Conservation (phyloP, 2,113 vertebrate species). For the Lasiurus cinereus region DNA sequence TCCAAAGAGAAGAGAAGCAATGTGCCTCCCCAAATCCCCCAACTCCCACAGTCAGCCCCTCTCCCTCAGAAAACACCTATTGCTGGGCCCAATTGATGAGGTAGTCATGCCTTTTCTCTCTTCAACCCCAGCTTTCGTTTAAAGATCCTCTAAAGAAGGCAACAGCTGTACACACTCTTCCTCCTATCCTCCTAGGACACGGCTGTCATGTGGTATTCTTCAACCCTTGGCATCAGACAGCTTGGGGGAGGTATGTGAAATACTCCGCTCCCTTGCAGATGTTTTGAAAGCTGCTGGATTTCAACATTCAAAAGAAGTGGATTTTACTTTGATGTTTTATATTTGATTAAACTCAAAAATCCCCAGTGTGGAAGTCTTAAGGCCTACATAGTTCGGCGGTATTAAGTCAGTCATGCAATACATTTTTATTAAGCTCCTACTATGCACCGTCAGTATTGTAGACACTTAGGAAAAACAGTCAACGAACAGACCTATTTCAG, state of each 20-base stretch:
- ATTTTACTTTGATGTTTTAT: not conserved
- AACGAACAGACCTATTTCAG: not conserved
- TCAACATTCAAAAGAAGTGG: not conserved
- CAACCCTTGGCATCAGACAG: not conserved
- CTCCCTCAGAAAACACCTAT: not conserved
- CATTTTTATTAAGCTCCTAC: not conserved
- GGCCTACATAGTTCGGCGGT: not conserved
- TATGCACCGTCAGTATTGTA: not conserved
- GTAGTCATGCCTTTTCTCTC: not conserved
- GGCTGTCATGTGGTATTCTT: not conserved
- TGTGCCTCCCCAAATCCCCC: not conserved
- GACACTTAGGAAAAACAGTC: not conserved
- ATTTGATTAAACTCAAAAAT: not conserved
- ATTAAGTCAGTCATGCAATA: not conserved
- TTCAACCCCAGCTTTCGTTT: not conserved
- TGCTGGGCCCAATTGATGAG: not conserved
- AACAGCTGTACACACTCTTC: not conserved
- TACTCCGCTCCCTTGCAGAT: not conserved
- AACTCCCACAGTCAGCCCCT: not conserved
- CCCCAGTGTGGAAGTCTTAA: not conserved
- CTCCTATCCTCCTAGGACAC: not conserved
- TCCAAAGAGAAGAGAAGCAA: not conserved
- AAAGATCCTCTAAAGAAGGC: not conserved
- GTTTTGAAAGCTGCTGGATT: constrained; percentile 41
- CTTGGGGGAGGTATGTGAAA: constrained; percentile 23